Conservation (phyloP, 2,113 vertebrate species). For the Salvelinus sp. region DNA sequence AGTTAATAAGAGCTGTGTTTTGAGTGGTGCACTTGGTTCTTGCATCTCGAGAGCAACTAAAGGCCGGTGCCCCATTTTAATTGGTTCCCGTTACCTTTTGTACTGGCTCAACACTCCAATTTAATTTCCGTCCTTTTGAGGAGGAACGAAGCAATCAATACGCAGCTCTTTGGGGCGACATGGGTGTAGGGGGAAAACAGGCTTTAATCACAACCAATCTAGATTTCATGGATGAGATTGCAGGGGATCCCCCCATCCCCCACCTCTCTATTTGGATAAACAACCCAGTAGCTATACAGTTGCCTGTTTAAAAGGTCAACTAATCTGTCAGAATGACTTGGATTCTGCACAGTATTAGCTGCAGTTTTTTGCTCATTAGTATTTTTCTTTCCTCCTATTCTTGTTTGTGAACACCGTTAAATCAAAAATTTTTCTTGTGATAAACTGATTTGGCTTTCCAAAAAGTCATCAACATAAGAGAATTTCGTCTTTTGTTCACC, state of each 20-base stretch:
- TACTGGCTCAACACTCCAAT: constrained; percentile 11
- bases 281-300: not conserved
- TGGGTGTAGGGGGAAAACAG: not conserved
- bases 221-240: constrained; percentile 6
- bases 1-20: not conserved
- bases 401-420: too few relatives aligned
- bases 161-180: constrained; percentile 5
- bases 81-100: constrained; percentile 24
- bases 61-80: constrained; percentile 26
- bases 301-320: not conserved
- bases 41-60: constrained; percentile 15
- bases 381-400: not conserved
- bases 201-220: constrained; percentile 3
- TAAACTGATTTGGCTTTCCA: too few relatives aligned
- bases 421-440: too few relatives aligned
- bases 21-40: constrained; percentile 9
- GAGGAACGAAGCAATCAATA: constrained; percentile 19
- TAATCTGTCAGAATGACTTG: not conserved
- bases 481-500: too few relatives aligned
- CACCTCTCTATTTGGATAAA: not conserved
- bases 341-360: not conserved
- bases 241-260: not conserved
- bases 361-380: not conserved
- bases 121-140: constrained; percentile 25
- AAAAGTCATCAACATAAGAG: too few relatives aligned